phyloP scores from a whole-genome alignment of 2,113 vertebrate genomes.

The Hyperoodon ampullatus region DNA sequence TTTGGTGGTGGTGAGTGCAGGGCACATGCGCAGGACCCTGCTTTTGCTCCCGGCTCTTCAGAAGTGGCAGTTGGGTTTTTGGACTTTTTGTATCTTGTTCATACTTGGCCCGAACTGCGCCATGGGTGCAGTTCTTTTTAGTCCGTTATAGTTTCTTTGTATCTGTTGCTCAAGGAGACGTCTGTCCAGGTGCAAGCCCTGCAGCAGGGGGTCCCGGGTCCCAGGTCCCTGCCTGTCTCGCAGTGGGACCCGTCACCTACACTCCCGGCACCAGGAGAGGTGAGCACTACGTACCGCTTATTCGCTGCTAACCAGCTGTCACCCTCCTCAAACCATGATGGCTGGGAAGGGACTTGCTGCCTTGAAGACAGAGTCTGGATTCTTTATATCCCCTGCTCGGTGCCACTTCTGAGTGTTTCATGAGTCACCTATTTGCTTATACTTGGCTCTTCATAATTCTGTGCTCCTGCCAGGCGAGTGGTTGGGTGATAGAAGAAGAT shows the following conservation, averaged over 20 bases:
- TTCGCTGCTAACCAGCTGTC: fast-evolving
- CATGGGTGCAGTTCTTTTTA: too few relatives aligned
- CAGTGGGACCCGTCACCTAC: background rate
- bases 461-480: background rate
- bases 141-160: too few relatives aligned
- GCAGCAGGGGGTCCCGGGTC: background rate
- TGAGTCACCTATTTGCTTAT: background rate
- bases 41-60: too few relatives aligned
- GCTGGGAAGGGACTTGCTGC: background rate
- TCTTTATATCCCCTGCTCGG: fast-evolving
- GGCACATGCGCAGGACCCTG: too few relatives aligned
- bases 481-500: background rate
- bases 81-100: too few relatives aligned
- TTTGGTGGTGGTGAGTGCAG: too few relatives aligned
- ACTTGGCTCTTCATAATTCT: background rate
- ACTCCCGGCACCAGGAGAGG: background rate
- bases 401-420: background rate
- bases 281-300: background rate
- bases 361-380: fast-evolving
- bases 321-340: background rate
- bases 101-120: too few relatives aligned
- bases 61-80: too few relatives aligned
- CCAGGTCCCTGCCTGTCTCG: background rate
- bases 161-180: too few relatives aligned
- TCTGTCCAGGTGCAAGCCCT: too few relatives aligned